Conservation (phyloP, 2,888 invertebrate species). For the Lymantria dispar region DNA sequence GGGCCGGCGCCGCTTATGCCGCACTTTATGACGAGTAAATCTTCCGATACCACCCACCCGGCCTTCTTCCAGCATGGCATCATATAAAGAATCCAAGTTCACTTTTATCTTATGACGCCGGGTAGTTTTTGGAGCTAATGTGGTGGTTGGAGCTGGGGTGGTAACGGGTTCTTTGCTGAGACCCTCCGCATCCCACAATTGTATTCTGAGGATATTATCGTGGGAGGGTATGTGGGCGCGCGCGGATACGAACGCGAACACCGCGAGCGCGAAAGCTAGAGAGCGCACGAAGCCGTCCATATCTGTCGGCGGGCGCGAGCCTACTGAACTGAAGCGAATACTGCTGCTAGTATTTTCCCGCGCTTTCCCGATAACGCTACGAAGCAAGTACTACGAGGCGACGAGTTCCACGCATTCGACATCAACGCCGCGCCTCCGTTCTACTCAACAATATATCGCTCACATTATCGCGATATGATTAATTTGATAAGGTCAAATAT, state of each 20-base stretch:
- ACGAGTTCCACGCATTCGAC: conserved; percentile 47
- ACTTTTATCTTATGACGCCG: conserved; percentile 62
- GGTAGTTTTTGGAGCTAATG: conserved; percentile 22
- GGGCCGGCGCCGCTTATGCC: conserved; percentile 74
- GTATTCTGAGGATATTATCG: conserved; percentile 74
- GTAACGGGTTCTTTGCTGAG: conserved; percentile 63
- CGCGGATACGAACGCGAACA: conserved; percentile 63
- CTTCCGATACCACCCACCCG: conserved; percentile 59
- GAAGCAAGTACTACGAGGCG: conserved; percentile 35
- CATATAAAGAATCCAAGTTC: conserved; percentile 63
- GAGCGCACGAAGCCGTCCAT: conserved; percentile 67
- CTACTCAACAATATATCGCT: conserved; percentile 14
- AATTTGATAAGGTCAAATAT: conserved; percentile 51
- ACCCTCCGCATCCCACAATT: conserved; percentile 76
- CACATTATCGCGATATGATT: conserved; percentile 58
- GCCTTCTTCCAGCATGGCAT: conserved; percentile 71
- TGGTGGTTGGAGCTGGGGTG: conserved; percentile 37
- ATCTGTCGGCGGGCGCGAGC: conserved; percentile 69
- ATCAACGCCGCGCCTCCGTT: conserved; percentile 49
- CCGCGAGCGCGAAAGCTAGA: conserved; percentile 56
- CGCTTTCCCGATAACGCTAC: conserved; percentile 77
- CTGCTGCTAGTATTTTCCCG: conserved; percentile 64
- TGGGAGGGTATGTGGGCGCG: conserved; percentile 70
- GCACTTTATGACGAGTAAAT: conserved; percentile 70
- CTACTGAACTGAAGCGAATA: conserved; percentile 57